Percentiles rank a stretch among this genome's conserved stretches.
These are phyloP conservation scores for Sclerodermus sp. DNA, from an alignment of 2,888 invertebrate species.

Conservation along the genomic window DNA sequence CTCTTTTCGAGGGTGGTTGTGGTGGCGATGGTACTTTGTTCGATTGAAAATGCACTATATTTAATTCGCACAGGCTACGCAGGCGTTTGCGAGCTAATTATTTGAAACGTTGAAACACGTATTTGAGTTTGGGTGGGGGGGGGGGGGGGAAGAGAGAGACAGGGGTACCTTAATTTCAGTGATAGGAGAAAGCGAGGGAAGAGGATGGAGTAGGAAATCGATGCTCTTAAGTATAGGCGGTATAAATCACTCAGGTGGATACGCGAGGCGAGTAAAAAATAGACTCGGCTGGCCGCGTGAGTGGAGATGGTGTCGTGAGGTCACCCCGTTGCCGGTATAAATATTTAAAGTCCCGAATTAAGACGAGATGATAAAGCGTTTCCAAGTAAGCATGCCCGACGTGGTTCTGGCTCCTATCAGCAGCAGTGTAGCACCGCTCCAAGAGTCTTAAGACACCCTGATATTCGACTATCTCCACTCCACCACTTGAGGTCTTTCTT, in stretches of 20 bases:
- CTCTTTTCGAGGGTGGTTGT: too few relatives aligned
- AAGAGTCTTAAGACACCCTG: constrained; percentile 23
- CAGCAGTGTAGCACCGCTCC: constrained; percentile 24
- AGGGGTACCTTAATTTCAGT: too few relatives aligned
- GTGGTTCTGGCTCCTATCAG: constrained; percentile 52
- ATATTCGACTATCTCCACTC: constrained; percentile 27
- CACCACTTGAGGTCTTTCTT: too few relatives aligned
- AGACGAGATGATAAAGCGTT: constrained; percentile 51
- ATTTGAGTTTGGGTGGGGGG: too few relatives aligned
- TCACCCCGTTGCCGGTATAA: constrained; percentile 49
- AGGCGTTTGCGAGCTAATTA: too few relatives aligned
- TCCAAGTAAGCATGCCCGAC: constrained; percentile 39
- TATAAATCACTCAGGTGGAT: constrained; percentile 27
- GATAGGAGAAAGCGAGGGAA: too few relatives aligned
- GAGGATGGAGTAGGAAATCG: too few relatives aligned
- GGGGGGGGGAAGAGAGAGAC: too few relatives aligned
- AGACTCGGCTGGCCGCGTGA: constrained; percentile 10
- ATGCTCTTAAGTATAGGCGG: background rate
- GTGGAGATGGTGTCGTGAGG: constrained; percentile 41
- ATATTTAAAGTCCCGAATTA: constrained; percentile 54
- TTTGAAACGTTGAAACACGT: too few relatives aligned
- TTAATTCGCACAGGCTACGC: too few relatives aligned
- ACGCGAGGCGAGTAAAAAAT: constrained; percentile 27
- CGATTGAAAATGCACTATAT: too few relatives aligned
- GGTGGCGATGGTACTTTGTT: too few relatives aligned